phyloP scores from a whole-genome alignment of 2,888 invertebrate species.

The Campoplex nolae region DNA sequence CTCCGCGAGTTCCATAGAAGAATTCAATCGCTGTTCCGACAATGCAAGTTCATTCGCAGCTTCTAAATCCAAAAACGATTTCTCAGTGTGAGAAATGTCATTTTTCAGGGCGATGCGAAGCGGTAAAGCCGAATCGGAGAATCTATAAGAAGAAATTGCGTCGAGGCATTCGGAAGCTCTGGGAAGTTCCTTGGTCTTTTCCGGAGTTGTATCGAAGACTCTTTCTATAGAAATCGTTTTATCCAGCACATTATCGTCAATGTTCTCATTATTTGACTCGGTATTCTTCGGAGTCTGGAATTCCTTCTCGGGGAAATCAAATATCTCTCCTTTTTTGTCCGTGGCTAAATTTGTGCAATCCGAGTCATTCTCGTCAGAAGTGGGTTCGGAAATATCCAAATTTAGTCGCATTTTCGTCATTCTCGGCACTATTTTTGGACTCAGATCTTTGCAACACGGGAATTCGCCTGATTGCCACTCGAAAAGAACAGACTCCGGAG shows the following conservation, averaged over 20 bases:
- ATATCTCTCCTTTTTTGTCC: conserved; percentile 1
- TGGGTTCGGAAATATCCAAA: conserved; percentile 73
- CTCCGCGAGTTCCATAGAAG: background rate
- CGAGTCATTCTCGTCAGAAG: conserved; percentile 60
- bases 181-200: background rate
- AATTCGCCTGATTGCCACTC: conserved; percentile 66
- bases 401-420: conserved; percentile 71
- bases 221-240: conserved; percentile 50
- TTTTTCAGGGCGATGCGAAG: too few species aligned
- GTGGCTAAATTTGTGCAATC: conserved; percentile 45
- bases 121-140: too few species aligned
- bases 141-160: too few species aligned
- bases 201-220: conserved; percentile 1
- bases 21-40: background rate
- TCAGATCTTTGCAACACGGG: conserved; percentile 71
- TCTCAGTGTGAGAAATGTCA: too few species aligned
- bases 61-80: background rate
- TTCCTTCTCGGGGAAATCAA: background rate
- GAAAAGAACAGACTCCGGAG: conserved; percentile 75
- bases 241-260: conserved; percentile 12
- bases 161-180: too few species aligned
- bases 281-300: background rate
- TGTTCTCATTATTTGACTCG: background rate
- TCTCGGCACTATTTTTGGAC: conserved; percentile 73
- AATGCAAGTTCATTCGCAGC: background rate